Conservation (phyloP, 2,113 vertebrate species). For the Hippocampus barbouri region DNA sequence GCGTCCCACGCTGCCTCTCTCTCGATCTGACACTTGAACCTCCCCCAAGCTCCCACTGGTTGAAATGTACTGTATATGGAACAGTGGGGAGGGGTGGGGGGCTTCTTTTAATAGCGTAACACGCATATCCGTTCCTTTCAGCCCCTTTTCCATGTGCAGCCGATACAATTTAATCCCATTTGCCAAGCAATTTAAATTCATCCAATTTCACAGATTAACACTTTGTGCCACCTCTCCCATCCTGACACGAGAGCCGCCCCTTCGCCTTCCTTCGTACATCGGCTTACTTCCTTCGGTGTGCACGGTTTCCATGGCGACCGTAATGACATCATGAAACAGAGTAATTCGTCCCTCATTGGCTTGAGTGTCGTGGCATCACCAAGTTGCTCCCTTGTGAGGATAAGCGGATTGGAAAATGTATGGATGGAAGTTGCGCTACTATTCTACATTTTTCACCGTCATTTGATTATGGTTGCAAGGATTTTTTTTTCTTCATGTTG, state of each 20-base stretch:
- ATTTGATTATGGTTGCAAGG: too few species aligned
- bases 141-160: conserved; percentile 41
- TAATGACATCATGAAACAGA: conserved; percentile 37
- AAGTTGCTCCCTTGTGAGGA: too few species aligned
- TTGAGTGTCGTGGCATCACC: background rate
- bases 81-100: background rate
- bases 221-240: conserved; percentile 10
- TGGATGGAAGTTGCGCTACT: too few species aligned
- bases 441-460: too few species aligned
- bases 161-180: conserved; percentile 73
- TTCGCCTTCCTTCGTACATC: background rate
- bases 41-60: conserved; percentile 46
- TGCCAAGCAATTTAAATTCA: conserved; percentile 66
- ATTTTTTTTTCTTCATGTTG: background rate
- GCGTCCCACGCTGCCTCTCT: conserved; percentile 63
- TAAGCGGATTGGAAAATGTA: too few species aligned
- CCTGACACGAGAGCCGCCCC: background rate
- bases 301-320: conserved; percentile 63
- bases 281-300: background rate
- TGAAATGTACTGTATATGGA: conserved; percentile 33
- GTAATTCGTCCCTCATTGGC: conserved; percentile 11
- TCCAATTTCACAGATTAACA: conserved; percentile 75
- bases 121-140: conserved; percentile 61
- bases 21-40: conserved; percentile 54
- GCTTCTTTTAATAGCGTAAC: conserved; percentile 61